Conservation (phyloP, 2,113 vertebrate species). For the Choloepus hoffmanni region DNA sequence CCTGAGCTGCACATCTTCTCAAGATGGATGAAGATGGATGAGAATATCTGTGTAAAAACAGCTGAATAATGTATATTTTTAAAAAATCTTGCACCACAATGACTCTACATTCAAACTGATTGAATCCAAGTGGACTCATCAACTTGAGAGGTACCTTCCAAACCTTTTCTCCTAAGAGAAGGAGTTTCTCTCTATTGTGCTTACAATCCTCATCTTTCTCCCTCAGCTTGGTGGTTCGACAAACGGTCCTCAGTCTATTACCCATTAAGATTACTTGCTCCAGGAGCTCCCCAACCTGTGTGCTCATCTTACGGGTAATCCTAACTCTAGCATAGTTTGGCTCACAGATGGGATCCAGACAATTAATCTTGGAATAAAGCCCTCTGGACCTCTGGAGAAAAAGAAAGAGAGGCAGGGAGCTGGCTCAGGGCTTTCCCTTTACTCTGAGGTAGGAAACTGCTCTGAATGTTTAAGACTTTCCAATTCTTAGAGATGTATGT, state of each 20-base stretch:
- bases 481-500: not conserved
- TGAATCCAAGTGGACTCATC: not conserved
- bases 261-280: not conserved
- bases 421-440: not conserved
- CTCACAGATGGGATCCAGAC: not conserved
- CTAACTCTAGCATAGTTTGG: not conserved
- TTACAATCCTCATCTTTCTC: not conserved
- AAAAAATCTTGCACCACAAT: not conserved
- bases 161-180: not conserved
- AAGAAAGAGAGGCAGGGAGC: not conserved
- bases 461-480: slow-evolving; percentile 27
- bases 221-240: not conserved
- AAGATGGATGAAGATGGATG: not conserved
- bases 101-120: not conserved
- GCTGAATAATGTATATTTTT: not conserved
- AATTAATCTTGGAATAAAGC: not conserved
- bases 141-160: not conserved
- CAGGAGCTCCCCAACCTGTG: no score
- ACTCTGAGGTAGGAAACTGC: not conserved
- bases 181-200: not conserved
- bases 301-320: not conserved
- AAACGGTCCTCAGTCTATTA: not conserved
- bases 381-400: not conserved
- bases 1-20: not conserved
- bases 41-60: not conserved